phyloP scores from a whole-genome alignment of 1,140 invertebrate genomes.

The Phenacoccus solenopsis region DNA sequence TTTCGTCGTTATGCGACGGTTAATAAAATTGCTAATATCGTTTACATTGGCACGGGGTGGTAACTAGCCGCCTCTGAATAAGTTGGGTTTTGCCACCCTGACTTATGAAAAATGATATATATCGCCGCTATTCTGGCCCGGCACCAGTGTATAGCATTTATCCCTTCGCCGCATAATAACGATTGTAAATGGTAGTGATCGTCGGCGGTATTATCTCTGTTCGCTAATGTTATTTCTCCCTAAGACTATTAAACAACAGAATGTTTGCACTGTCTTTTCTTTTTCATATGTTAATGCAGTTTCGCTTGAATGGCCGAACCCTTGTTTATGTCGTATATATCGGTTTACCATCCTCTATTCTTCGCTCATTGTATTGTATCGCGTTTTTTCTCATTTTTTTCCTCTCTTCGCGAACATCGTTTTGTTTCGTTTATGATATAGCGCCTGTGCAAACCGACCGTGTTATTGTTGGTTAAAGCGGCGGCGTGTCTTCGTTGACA shows the following conservation, averaged over 20 bases:
- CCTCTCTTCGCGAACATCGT: no score
- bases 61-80: no score
- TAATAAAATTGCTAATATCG: constrained; percentile 3
- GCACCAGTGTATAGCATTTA: background rate
- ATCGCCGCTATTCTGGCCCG: no score
- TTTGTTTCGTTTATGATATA: no score
- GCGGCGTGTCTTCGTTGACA: background rate
- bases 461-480: background rate
- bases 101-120: constrained; percentile 2
- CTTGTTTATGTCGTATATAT: background rate
- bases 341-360: background rate
- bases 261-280: background rate
- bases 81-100: background rate
- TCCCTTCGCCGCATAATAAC: background rate
- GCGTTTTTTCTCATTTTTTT: no score
- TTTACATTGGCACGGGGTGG: background rate
- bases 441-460: no score
- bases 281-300: background rate
- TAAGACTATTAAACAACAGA: background rate
- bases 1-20: background rate
- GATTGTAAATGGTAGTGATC: background rate
- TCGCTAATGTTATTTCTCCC: background rate
- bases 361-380: background rate
- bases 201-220: background rate
- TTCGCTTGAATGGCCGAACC: background rate